phyloP scores from a whole-genome alignment of 2,113 vertebrate species.

The Azemiops feae region DNA sequence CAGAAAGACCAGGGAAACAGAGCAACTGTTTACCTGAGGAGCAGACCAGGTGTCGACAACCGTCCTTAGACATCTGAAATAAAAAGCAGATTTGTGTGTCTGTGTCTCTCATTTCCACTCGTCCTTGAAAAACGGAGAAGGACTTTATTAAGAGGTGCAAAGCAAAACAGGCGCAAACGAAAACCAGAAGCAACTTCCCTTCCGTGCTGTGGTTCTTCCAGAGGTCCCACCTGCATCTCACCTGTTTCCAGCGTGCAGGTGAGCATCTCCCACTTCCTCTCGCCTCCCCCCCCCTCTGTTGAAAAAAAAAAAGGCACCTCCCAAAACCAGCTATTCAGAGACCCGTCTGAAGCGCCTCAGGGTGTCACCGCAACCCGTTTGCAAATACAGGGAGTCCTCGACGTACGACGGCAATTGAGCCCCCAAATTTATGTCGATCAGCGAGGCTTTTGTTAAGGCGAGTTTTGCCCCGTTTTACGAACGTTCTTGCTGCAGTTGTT shows the following conservation, averaged over 20 bases:
- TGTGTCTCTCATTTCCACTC: background rate
- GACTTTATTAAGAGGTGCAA: background rate
- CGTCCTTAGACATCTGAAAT: conserved; percentile 76
- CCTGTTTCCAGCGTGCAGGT: background rate
- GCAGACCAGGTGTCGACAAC: conserved; percentile 80
- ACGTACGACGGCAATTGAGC: no score
- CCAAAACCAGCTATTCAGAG: background rate
- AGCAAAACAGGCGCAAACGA: background rate
- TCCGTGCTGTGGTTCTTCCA: background rate
- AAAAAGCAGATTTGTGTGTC: background rate
- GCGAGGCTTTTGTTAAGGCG: no score
- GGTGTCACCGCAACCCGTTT: no score
- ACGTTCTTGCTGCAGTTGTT: no score
- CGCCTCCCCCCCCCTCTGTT: background rate
- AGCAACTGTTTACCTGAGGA: conserved; percentile 80
- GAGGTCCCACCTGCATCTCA: background rate
- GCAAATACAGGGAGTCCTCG: no score
- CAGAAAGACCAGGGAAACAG: rapidly evolving
- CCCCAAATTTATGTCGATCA: no score
- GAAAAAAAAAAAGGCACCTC: background rate
- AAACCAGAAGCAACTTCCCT: background rate
- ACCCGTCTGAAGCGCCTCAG: background rate
- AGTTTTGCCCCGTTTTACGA: no score
- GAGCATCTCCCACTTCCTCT: background rate
- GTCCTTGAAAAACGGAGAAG: background rate